A percentile compares a stretch with the other conserved stretches of the same genome.
phyloP scores from a whole-genome alignment of 2,797 vertebrate genomes.

The Chelidonichthys spinosus region DNA sequence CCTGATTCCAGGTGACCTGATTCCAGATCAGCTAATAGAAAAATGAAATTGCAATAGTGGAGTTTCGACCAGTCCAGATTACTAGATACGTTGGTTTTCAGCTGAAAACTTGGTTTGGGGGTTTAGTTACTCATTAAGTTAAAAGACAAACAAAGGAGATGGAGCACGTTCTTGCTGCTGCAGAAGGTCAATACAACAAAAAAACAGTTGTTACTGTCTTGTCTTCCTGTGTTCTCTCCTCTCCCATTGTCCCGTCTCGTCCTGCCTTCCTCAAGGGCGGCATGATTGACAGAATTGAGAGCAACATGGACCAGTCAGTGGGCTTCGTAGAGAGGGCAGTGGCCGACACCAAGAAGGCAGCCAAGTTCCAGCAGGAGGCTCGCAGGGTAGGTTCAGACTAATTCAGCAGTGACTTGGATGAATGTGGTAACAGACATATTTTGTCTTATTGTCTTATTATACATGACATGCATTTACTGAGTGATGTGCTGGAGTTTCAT shows the following conservation, averaged over 20 bases:
- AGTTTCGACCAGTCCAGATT: too few species aligned
- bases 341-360: slow-evolving; percentile 96
- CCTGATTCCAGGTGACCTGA: too few species aligned
- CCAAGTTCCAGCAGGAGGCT: slow-evolving; percentile 95
- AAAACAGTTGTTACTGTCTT: not conserved
- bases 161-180: not conserved
- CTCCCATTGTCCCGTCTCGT: not conserved
- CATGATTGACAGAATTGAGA: slow-evolving; percentile 97
- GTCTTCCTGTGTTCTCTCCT: not conserved
- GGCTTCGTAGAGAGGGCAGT: slow-evolving; percentile 95
- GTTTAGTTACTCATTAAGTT: not conserved
- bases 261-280: slow-evolving; percentile 82
- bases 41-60: too few species aligned
- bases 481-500: not conserved
- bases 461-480: not conserved
- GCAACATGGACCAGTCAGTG: slow-evolving; percentile 97
- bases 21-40: too few species aligned
- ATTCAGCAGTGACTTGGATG: not conserved
- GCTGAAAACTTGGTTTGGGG: too few species aligned
- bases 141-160: not conserved
- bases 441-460: not conserved
- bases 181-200: not conserved
- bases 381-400: slow-evolving; percentile 87
- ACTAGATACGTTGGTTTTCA: too few species aligned
- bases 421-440: not conserved